phyloP scores from a whole-genome alignment of 2,888 invertebrate genomes.

The Drosophila flavopinicola region DNA sequence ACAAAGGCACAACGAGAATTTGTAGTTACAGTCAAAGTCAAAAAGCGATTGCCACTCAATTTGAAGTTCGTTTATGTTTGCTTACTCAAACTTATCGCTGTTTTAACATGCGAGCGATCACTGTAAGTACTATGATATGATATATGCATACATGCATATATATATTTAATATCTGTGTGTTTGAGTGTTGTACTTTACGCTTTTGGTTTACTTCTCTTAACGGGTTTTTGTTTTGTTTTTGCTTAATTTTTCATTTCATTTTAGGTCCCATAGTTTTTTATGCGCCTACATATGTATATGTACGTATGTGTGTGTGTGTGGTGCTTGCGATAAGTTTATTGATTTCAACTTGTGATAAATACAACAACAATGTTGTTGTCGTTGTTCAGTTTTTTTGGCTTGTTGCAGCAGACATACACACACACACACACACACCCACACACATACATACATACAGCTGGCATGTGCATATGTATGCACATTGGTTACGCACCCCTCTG shows the following conservation, averaged over 20 bases:
- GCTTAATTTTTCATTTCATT: conserved; percentile 10
- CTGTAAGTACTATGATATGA: not conserved
- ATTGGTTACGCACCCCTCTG: conserved; percentile 82
- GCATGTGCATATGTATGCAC: conserved; percentile 7
- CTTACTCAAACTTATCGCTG: too few relatives aligned
- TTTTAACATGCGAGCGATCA: too few relatives aligned
- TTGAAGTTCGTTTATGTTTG: too few relatives aligned
- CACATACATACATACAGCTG: not conserved
- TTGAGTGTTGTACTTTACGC: conserved; percentile 23
- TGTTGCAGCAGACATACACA: conserved; percentile 26
- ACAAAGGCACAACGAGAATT: too few relatives aligned
- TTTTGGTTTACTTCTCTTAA: conserved; percentile 28
- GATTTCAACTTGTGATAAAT: conserved; percentile 79
- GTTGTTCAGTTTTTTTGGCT: conserved; percentile 13
- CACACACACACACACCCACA: conserved; percentile 9
- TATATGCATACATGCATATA: not conserved
- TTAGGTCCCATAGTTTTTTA: conserved; percentile 30
- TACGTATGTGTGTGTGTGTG: conserved; percentile 24
- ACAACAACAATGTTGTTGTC: conserved; percentile 33
- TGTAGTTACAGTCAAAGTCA: too few relatives aligned
- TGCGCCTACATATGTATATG: conserved; percentile 22
- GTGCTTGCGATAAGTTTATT: conserved; percentile 74
- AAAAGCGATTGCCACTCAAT: too few relatives aligned
- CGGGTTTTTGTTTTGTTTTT: conserved; percentile 20
- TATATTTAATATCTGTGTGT: conserved; percentile 12